Conservation (phyloP, 2,797 vertebrate genomes). For the Podarcis siculus region DNA sequence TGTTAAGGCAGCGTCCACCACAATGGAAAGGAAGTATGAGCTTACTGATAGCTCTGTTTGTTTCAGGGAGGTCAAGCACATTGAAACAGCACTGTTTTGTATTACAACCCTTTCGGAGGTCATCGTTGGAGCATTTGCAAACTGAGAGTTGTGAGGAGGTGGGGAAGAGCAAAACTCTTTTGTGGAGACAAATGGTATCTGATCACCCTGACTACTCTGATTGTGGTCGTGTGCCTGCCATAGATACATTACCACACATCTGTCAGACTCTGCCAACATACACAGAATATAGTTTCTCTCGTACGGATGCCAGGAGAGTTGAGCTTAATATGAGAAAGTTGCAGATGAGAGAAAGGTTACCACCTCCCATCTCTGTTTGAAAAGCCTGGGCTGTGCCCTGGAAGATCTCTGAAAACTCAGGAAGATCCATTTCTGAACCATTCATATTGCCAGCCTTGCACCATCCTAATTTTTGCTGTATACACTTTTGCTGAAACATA, state of each 20-base stretch:
- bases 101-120: conserved; percentile 40
- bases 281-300: neutral
- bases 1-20: conserved; percentile 54
- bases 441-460: too few species aligned
- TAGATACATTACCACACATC: neutral
- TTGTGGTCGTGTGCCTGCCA: neutral
- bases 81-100: conserved; percentile 36
- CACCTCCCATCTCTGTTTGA: neutral
- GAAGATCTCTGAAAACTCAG: too few species aligned
- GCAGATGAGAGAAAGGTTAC: neutral
- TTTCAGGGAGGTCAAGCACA: conserved; percentile 30
- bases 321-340: neutral
- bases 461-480: too few species aligned
- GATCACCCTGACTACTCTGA: neutral
- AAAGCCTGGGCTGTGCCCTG: neutral
- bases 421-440: too few species aligned
- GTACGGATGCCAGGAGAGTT: neutral
- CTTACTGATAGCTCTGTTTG: conserved; percentile 45
- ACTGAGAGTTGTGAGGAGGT: neutral
- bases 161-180: neutral
- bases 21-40: conserved; percentile 38
- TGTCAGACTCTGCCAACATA: neutral
- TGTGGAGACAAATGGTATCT: neutral
- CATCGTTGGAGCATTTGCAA: conserved; percentile 5
- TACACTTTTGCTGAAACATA: neutral